Evolutionary conservation across 2,113 vertebrate species (phyloP), one percentile per base, ranked within the genome.

Genomic region (Ramphastos sulfuratus): DNA sequence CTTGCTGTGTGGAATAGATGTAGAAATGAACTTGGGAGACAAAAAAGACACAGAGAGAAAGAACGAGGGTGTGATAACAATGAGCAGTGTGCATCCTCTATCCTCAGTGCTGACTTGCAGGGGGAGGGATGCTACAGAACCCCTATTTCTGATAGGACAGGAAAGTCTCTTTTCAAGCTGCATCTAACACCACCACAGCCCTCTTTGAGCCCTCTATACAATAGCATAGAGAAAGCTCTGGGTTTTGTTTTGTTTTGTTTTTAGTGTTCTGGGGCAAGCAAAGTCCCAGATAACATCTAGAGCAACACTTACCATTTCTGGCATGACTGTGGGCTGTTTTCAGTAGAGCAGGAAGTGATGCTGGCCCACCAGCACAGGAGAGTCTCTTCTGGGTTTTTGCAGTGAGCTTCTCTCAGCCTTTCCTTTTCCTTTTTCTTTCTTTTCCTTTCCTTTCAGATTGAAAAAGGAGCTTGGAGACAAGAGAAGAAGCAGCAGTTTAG

Each of bases 101-200:
- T 63, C 74, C 66, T 70, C 39, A 60, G 56, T 0, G 1, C 28
- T 56, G 67, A n/a, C n/a, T 70, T 78, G 17, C 23, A 48, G 35
- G 27, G 27, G 60, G 23, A 56, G 7, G 19, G 30, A 15, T 48
- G 48, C 31, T 23, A 30, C 52, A 15, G 42, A 25, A 79, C 15
- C 10, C 15, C 28, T 48, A 50, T 3, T 58, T 82, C 48, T 4
- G 2, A 44, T 61, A 58, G 67, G 48, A 70, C 4, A 8, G 33
- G 12, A n/a, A 87, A 60, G 72, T 27, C 30, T 92, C 46, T 73
- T 74, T 73, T 63, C 42, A 78, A 89, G 73, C 63, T 93, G 25
- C 31, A 18, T 65, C 35, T 59, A 70, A 67, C 18, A 37, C 14
- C 25, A 23, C 5, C 0, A 0, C 35, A 73, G 33, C 15, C 48